phyloP scores from a whole-genome alignment of 2,113 vertebrate genomes.

The Stercorarius parasiticus region DNA sequence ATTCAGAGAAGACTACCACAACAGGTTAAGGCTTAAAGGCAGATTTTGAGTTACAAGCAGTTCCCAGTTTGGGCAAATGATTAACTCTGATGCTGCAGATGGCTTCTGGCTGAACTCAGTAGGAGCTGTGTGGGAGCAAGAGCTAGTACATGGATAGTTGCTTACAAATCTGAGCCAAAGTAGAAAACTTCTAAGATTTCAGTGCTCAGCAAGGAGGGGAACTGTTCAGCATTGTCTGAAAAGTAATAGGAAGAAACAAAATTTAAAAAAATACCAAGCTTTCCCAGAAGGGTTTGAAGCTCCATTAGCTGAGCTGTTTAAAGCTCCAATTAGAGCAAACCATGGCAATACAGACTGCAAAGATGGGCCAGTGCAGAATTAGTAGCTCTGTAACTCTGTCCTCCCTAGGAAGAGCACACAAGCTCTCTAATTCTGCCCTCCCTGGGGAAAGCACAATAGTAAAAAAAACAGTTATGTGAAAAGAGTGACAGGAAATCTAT shows the following conservation, averaged over 20 bases:
- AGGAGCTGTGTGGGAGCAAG: not conserved
- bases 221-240: not conserved
- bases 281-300: not conserved
- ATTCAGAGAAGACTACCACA: not conserved
- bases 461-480: not conserved
- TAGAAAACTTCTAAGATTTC: not conserved
- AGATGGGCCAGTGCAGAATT: not conserved
- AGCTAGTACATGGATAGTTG: not conserved
- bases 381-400: not conserved
- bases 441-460: not conserved
- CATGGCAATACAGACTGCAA: not conserved
- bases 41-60: not conserved
- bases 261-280: rapidly evolving
- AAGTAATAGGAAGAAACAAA: not conserved
- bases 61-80: not conserved
- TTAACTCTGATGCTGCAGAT: not conserved
- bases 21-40: not conserved
- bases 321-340: not conserved
- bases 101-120: not conserved
- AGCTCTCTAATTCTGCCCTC: not conserved
- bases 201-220: not conserved
- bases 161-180: not conserved
- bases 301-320: not conserved
- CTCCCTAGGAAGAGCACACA: not conserved
- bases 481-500: not conserved